Conservation (phyloP, 2,113 vertebrate species). For the Rhea pennata region DNA sequence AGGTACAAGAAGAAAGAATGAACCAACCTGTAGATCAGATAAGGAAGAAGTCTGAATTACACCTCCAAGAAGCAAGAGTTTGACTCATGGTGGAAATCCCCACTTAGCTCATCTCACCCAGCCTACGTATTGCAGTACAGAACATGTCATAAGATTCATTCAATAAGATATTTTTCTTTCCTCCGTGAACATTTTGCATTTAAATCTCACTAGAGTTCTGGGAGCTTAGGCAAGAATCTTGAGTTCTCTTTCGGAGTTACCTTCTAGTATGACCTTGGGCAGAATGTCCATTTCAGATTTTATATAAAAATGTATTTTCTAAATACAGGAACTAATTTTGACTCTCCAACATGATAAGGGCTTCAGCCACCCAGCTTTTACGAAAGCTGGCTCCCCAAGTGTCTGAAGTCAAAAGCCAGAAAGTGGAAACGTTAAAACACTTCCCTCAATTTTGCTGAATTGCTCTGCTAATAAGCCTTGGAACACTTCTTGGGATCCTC, state of each 20-base stretch:
- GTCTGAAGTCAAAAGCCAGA: not conserved
- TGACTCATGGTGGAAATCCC: conserved; percentile 31
- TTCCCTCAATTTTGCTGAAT: not conserved
- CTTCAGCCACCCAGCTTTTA: not conserved
- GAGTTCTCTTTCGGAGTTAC: not conserved
- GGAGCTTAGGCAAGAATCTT: not conserved
- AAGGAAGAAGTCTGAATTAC: not conserved
- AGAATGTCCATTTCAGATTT: not conserved
- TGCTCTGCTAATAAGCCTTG: not conserved
- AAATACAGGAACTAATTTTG: not conserved
- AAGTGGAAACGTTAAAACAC: not conserved
- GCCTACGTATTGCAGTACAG: not conserved
- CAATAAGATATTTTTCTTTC: not conserved
- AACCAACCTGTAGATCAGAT: conserved; percentile 23
- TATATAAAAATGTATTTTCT: not conserved
- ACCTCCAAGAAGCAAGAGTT: conserved; percentile 9
- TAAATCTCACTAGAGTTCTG: not conserved
- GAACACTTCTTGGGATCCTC: not conserved
- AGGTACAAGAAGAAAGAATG: not conserved
- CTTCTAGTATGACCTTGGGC: not conserved
- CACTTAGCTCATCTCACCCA: not conserved
- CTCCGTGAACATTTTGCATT: not conserved
- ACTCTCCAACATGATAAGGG: not conserved
- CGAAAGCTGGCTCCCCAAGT: not conserved
- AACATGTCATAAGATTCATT: not conserved